Evolutionary conservation across 2,888 invertebrate genomes (phyloP).

Genomic region (Zhuqinia jingwanae): DNA sequence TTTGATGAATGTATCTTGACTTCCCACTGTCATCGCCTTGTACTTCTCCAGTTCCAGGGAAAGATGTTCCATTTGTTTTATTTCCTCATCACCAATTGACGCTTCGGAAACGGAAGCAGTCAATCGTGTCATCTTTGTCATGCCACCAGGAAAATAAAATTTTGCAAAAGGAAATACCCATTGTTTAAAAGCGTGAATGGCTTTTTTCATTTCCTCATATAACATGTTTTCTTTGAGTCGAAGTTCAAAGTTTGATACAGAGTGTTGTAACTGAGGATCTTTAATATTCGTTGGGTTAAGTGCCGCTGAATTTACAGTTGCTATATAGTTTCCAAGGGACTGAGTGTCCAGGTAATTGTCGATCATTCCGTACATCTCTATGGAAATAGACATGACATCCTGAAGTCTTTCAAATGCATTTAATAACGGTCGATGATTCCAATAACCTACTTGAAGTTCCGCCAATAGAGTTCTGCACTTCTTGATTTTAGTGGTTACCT

Average conservation of each 20-base stretch:
- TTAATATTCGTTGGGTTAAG: background rate
- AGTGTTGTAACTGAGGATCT: background rate
- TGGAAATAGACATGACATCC: slow-evolving; percentile 3
- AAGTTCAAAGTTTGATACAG: background rate
- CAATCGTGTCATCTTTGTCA: too few relatives aligned
- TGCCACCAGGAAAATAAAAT: background rate
- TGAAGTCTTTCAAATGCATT: background rate
- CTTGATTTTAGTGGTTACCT: background rate
- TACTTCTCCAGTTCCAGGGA: background rate
- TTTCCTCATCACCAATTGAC: background rate
- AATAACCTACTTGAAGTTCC: too few relatives aligned
- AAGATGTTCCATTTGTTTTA: background rate
- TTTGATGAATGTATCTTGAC: background rate
- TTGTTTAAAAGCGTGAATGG: slow-evolving; percentile 21
- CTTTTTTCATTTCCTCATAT: background rate
- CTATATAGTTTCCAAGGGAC: background rate
- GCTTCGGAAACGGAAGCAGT: too few relatives aligned
- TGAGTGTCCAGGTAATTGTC: background rate
- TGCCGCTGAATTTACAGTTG: background rate
- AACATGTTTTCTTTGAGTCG: slow-evolving; percentile 1
- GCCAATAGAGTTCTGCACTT: background rate
- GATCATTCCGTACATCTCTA: slow-evolving; percentile 16
- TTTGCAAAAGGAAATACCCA: slow-evolving; percentile 63
- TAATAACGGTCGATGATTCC: too few relatives aligned
- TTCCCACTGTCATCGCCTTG: background rate